Base-by-base conservation (phyloP, 2,113 vertebrate genomes). In the Rhinoderma darwinii region DNA sequence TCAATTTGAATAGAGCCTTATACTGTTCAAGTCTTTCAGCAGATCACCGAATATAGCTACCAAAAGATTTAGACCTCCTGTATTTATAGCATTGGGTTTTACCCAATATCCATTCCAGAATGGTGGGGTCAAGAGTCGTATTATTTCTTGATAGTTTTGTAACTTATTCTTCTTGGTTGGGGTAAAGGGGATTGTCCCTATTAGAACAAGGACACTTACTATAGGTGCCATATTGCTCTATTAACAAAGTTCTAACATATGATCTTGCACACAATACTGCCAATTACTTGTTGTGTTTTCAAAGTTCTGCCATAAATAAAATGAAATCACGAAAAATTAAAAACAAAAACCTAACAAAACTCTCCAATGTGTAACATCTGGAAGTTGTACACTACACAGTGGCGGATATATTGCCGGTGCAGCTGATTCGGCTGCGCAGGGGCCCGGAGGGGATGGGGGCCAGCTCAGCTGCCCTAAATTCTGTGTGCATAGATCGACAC, bases 371-470 rank as follows among this genome's bases (percentile, higher is more conserved):
- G 44, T 37, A 82, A 82, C 79, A 82, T 82, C 79, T 82, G 79
- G 79, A 66, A 82, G 61, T 82, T 66, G 79, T 82, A 82, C 12
- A 66, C 37, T 39, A 59, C n/a, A n/a, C n/a, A n/a, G n/a, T n/a
- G n/a, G n/a, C n/a, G n/a, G n/a, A n/a, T n/a, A n/a, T n/a, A n/a
- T n/a, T n/a, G n/a, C n/a, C n/a, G n/a, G n/a, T n/a, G n/a, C n/a
- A n/a, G n/a, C n/a, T n/a, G n/a, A n/a, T n/a, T n/a, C n/a, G n/a
- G n/a, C n/a, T n/a, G n/a, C n/a, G n/a, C n/a, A n/a, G n/a, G n/a
- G n/a, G n/a, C n/a, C n/a, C n/a, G n/a, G n/a, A n/a, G n/a, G n/a
- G n/a, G n/a, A n/a, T n/a, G n/a, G n/a, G n/a, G n/a, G n/a, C n/a
- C n/a, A n/a, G n/a, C n/a, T n/a, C n/a, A n/a, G n/a, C n/a, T n/a